Evolutionary conservation across 2,113 vertebrate species (phyloP).

Genomic region (Tragelaphus scriptus): DNA sequence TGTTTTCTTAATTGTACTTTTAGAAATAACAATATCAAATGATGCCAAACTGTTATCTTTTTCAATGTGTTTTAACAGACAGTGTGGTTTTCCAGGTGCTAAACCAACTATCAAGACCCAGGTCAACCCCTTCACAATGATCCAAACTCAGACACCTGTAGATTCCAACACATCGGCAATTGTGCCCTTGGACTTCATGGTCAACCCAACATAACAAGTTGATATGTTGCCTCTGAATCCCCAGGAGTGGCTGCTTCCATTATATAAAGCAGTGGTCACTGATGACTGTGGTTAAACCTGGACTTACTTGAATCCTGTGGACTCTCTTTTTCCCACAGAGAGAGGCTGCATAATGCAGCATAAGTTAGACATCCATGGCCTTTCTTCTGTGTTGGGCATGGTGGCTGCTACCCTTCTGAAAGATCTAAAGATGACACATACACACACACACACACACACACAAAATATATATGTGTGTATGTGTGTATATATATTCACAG

Average conservation of each 20-base stretch:
- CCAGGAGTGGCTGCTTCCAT: not conserved
- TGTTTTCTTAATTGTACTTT: too few relatives aligned
- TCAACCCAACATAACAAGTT: not conserved
- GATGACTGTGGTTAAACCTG: not conserved
- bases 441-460: too few relatives aligned
- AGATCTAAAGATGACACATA: not conserved
- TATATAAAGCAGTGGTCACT: not conserved
- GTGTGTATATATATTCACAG: not conserved
- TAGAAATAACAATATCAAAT: too few relatives aligned
- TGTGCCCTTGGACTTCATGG: not conserved
- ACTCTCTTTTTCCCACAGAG: not conserved
- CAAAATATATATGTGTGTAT: fast-evolving
- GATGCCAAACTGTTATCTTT: too few relatives aligned
- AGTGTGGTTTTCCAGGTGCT: not conserved
- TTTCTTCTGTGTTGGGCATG: not conserved
- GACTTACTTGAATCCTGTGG: not conserved
- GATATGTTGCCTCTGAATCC: not conserved
- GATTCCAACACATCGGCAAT: not conserved
- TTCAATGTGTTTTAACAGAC: not conserved
- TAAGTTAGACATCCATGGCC: not conserved
- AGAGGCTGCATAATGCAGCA: not conserved
- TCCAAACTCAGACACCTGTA: not conserved
- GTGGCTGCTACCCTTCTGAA: not conserved
- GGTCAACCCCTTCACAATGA: not conserved
- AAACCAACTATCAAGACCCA: not conserved